phyloP scores from a whole-genome alignment of 2,797 vertebrate genomes.

The Ciconia nigra region DNA sequence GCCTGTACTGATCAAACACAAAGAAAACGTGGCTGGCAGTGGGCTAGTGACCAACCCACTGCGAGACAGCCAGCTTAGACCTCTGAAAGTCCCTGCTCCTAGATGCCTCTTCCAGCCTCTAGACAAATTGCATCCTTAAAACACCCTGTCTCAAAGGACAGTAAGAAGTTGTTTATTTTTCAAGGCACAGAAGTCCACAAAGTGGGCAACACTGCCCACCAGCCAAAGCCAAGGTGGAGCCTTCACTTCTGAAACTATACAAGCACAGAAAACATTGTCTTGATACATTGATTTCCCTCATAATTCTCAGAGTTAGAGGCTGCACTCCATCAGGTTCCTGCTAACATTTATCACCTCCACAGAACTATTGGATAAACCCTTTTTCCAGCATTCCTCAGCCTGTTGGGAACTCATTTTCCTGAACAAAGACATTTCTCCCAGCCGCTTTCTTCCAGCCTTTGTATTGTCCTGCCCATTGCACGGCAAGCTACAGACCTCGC shows the following conservation, averaged over 20 bases:
- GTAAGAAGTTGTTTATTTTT: not conserved
- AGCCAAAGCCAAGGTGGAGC: not conserved
- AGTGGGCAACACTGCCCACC: not conserved
- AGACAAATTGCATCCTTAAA: not conserved
- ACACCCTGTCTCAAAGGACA: not conserved
- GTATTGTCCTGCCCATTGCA: not conserved
- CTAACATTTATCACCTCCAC: not conserved
- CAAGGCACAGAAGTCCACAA: not conserved
- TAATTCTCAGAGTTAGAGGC: not conserved
- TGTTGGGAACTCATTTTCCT: not conserved
- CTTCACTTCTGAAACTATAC: not conserved
- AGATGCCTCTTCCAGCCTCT: not conserved
- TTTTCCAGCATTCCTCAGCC: not conserved
- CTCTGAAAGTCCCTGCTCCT: not conserved
- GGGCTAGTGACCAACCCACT: not conserved
- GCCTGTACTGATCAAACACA: not conserved
- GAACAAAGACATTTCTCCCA: not conserved
- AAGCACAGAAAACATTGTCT: not conserved
- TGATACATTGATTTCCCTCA: not conserved
- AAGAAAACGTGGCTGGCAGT: not conserved
- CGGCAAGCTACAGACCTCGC: not conserved
- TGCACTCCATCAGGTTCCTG: not conserved
- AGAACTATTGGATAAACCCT: not conserved
- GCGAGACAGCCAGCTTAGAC: rapidly evolving
- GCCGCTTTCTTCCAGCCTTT: not conserved